phyloP scores from a whole-genome alignment of 2,797 vertebrate species.

The Podarcis lilfordi region DNA sequence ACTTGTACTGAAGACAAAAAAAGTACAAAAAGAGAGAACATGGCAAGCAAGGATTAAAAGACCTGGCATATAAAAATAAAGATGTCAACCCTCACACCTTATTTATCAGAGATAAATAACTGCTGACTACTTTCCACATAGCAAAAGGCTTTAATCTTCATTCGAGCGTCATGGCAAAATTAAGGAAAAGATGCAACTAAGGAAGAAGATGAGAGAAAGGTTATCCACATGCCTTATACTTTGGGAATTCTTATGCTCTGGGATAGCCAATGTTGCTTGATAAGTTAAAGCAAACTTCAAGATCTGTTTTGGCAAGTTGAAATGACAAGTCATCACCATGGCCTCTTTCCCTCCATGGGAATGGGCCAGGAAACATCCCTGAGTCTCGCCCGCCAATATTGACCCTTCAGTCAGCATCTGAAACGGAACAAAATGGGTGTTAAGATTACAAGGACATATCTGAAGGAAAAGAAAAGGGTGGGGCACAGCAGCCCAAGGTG shows the following conservation, averaged over 20 bases:
- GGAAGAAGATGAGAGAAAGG: background rate
- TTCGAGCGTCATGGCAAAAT: background rate
- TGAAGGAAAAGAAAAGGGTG: slow-evolving; percentile 14
- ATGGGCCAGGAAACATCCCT: background rate
- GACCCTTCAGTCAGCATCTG: background rate
- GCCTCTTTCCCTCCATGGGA: background rate
- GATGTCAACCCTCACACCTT: slow-evolving; percentile 19
- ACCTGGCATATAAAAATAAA: slow-evolving; percentile 17
- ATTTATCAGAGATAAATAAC: slow-evolving; percentile 4
- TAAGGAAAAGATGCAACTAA: background rate
- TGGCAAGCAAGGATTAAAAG: background rate
- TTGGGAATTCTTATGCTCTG: background rate
- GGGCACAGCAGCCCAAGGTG: background rate
- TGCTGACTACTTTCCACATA: background rate
- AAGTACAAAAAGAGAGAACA: background rate
- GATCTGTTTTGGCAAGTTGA: slow-evolving; percentile 2
- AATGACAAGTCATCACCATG: background rate
- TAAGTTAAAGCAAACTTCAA: background rate
- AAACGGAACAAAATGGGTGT: slow-evolving; percentile 47
- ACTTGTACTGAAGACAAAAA: background rate
- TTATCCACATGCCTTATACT: background rate
- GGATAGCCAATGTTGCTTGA: background rate
- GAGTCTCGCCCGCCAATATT: background rate
- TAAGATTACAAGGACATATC: slow-evolving; percentile 34
- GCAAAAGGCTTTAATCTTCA: background rate